These are phyloP conservation scores for Corydoras maculifer DNA, from an alignment of 2,113 vertebrate genomes.

Conservation along the genomic window DNA sequence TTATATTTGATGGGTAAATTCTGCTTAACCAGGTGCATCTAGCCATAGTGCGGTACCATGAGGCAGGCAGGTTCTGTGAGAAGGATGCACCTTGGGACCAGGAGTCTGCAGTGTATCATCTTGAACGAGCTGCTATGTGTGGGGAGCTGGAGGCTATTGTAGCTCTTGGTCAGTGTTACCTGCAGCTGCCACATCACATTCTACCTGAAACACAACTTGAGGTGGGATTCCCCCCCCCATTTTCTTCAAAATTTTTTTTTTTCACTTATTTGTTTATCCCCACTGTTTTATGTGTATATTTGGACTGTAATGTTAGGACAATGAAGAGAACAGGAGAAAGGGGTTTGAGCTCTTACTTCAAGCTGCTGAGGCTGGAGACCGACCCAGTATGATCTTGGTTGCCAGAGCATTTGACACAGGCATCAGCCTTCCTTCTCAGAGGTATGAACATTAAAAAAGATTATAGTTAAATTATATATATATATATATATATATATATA, in stretches of 20 bases:
- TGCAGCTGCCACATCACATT: slow-evolving; percentile 89
- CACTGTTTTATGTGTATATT: background rate
- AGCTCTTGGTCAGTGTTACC: slow-evolving; percentile 79
- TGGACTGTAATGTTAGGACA: slow-evolving; percentile 65
- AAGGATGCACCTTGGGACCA: slow-evolving; percentile 84
- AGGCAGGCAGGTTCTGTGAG: slow-evolving; percentile 85
- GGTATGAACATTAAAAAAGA: slow-evolving; percentile 55
- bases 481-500: too few relatives aligned
- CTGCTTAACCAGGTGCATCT: slow-evolving; percentile 77
- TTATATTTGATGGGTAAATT: background rate
- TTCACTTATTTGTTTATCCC: background rate
- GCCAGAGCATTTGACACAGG: slow-evolving; percentile 86
- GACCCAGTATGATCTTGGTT: slow-evolving; percentile 86
- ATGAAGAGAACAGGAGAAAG: slow-evolving; percentile 74
- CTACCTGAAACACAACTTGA: slow-evolving; percentile 76
- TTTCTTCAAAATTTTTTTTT: background rate
- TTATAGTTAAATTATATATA: too few relatives aligned
- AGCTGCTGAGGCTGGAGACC: slow-evolving; percentile 88
- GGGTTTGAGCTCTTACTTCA: slow-evolving; percentile 83
- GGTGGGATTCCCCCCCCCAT: slow-evolving; percentile 56
- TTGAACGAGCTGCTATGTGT: slow-evolving; percentile 83
- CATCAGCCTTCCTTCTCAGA: slow-evolving; percentile 74
- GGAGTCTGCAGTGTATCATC: slow-evolving; percentile 81
- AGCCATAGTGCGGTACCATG: slow-evolving; percentile 92
- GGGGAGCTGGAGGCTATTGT: slow-evolving; percentile 94